Evolutionary conservation across 2,797 vertebrate species (phyloP).

Genomic region (Margarornis squamiger): DNA sequence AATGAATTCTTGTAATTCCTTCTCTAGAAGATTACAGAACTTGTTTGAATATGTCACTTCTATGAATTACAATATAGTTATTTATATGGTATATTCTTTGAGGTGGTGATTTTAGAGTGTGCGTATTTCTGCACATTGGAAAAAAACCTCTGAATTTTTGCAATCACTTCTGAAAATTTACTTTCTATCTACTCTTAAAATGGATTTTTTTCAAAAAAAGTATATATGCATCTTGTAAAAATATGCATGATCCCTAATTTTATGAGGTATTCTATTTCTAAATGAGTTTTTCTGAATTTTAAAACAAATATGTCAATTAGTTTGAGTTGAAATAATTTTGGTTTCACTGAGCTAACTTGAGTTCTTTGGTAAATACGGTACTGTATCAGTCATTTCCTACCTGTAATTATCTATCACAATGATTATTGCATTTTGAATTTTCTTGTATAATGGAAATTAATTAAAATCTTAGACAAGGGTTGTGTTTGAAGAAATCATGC

Average conservation of each 20-base stretch:
- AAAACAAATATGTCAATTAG: not conserved
- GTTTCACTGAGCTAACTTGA: not conserved
- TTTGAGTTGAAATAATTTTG: not conserved
- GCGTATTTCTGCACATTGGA: not conserved
- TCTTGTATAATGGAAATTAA: not conserved
- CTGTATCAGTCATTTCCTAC: not conserved
- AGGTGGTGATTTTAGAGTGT: not conserved
- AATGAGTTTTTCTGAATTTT: not conserved
- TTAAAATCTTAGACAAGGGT: not conserved
- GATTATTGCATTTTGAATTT: not conserved
- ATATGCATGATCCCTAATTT: not conserved
- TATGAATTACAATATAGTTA: not conserved
- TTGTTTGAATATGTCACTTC: not conserved
- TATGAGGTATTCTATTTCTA: not conserved
- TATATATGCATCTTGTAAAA: no score
- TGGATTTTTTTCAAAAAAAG: accelerated
- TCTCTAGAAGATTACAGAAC: not conserved
- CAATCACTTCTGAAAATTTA: not conserved
- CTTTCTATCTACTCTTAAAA: not conserved
- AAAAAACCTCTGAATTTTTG: not conserved
- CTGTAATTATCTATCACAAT: not conserved
- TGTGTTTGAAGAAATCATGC: not conserved
- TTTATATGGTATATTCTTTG: not conserved
- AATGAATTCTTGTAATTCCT: not conserved
- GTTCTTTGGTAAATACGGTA: not conserved